Base-by-base conservation (phyloP, 2,797 vertebrate genomes). In the Sebastiscus albofasciatus region DNA sequence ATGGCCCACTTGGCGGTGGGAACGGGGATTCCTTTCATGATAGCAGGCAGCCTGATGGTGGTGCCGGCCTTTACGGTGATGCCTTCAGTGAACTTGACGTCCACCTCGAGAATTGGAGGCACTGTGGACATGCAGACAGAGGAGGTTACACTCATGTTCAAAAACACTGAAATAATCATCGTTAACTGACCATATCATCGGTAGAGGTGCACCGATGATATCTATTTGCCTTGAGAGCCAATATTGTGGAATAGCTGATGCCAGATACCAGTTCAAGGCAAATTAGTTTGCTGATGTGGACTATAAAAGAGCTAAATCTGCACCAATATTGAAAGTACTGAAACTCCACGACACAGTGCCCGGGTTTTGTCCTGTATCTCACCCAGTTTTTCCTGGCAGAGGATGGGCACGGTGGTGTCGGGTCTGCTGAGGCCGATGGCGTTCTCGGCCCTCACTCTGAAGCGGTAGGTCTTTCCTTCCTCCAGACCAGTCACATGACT, bases 381-480 rank as follows among this genome's bases (percentile, higher is more conserved):
- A 99, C 99, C 97, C 85, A 99, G 93, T 93, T 99, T 99, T 95
- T 99, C 99, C 90, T 98, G 97, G 88, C 99, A 99, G 36, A 99
- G 97, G 88, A 99, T 98, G 64, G 98, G 98, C 85, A 99, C 94
- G 14, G 99, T 99, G 85, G 97, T 99, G 79, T 99, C 99, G n/a
- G 98, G 98, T 90, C 99, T 96, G 90, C 99, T 92, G 77, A 99
- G 96, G 77, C 99, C 99, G 77, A 98, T 94, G 69, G 97, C 97
- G 69, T 99, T 99, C 89, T 99, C 97, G 58, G 99, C 97, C 90
- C 92, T 98, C 71, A 99, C 99, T 90, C 98, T 97, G 95, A 99
- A 99, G 87, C 96, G 97, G 79, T 99, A 99, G 64, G 95, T 98
- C 95, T 99, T 99, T 86, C 98, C 98, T 93, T 98, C 97, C 82